Evolutionary conservation across 2,888 invertebrate genomes (phyloP).

Genomic region (Bombylius discolor): DNA sequence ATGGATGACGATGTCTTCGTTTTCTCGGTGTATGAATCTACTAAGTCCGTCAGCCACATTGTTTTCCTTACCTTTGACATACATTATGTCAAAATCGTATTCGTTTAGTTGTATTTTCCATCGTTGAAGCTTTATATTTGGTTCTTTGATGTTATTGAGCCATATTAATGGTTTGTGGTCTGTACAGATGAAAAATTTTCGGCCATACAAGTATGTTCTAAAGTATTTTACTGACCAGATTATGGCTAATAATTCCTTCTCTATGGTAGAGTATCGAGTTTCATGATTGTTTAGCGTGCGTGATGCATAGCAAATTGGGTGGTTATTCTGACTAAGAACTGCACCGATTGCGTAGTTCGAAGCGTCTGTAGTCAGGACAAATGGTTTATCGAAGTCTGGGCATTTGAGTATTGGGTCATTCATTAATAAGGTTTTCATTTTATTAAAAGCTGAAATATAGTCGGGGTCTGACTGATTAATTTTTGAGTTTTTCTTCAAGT

Average conservation of each 20-base stretch:
- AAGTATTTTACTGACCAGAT: slow-evolving; percentile 2
- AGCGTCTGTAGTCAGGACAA: slow-evolving; percentile 4
- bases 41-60: background rate
- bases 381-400: slow-evolving; percentile 3
- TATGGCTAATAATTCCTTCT: slow-evolving; percentile 5
- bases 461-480: no score
- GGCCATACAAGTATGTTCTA: slow-evolving; percentile 2
- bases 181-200: background rate
- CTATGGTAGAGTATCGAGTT: background rate
- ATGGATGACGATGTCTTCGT: background rate
- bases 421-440: no score
- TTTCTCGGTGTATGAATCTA: background rate
- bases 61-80: background rate
- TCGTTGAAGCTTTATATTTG: background rate
- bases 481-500: no score
- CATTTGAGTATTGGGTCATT: background rate
- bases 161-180: background rate
- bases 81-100: no score
- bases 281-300: slow-evolving; percentile 5
- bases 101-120: background rate
- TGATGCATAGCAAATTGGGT: slow-evolving; percentile 2
- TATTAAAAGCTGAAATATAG: no score
- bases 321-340: background rate
- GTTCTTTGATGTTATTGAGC: background rate
- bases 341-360: slow-evolving; percentile 5